A percentile compares a stretch with the other conserved stretches of the same genome.
These are phyloP conservation scores for Nomia melanderi DNA, from an alignment of 1,140 invertebrate genomes.

Conservation along the genomic window DNA sequence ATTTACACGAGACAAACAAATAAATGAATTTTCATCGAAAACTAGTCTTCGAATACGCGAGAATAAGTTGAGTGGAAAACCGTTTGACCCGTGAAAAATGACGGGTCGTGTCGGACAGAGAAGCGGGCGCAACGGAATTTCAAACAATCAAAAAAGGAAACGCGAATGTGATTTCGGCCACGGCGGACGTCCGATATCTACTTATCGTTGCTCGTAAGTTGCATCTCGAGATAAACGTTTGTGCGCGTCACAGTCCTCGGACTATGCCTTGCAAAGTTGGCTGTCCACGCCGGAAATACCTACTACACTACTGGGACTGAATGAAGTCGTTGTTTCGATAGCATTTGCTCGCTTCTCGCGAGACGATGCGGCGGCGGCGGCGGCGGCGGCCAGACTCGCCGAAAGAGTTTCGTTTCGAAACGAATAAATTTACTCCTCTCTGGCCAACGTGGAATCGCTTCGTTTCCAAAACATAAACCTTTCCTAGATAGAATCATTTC, in stretches of 20 bases:
- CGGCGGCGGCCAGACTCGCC: not conserved
- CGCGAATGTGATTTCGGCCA: not conserved
- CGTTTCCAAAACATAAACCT: too few species aligned
- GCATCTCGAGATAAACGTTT: slow-evolving; percentile 30
- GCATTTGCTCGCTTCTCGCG: slow-evolving; percentile 13
- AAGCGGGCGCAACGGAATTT: too few species aligned
- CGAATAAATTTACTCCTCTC: not conserved
- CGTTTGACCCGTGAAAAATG: too few species aligned
- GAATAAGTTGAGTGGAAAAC: too few species aligned
- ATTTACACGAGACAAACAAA: not conserved
- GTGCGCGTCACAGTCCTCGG: slow-evolving; percentile 21
- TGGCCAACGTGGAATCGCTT: too few species aligned
- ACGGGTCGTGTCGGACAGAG: too few species aligned
- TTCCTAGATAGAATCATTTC: too few species aligned
- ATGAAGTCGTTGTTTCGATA: slow-evolving; percentile 43
- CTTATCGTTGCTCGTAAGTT: slow-evolving; percentile 26
- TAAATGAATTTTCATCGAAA: not conserved
- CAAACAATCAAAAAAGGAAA: not conserved
- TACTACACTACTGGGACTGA: slow-evolving; percentile 38
- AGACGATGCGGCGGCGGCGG: not conserved
- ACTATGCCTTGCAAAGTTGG: slow-evolving; percentile 31
- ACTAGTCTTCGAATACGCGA: too few species aligned
- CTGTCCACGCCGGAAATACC: slow-evolving; percentile 51
- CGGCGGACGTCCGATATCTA: slow-evolving; percentile 1
- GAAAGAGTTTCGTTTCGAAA: not conserved